Percentiles rank a stretch among this genome's conserved stretches.
phyloP scores from a whole-genome alignment of 2,888 invertebrate species.

The Amphipyra berbera region DNA sequence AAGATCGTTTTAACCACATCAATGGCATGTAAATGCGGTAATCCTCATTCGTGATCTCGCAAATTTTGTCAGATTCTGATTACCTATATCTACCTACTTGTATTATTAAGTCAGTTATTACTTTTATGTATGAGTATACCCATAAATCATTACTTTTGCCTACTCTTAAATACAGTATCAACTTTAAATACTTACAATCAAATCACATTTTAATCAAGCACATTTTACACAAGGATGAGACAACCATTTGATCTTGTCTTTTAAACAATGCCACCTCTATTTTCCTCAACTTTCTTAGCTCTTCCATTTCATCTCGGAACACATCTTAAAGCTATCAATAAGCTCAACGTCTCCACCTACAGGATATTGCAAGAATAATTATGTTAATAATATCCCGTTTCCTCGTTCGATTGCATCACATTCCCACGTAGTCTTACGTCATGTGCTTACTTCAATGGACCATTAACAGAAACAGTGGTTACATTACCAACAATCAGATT shows the following conservation, averaged over 20 bases:
- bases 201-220: too few species aligned
- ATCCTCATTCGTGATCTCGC: slow-evolving; percentile 53
- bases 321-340: slow-evolving; percentile 54
- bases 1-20: slow-evolving; percentile 50
- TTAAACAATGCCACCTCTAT: slow-evolving; percentile 9
- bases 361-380: slow-evolving; percentile 69
- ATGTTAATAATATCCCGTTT: slow-evolving; percentile 69
- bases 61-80: slow-evolving; percentile 21
- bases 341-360: slow-evolving; percentile 57
- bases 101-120: too few species aligned
- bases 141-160: too few species aligned
- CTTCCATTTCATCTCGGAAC: slow-evolving; percentile 37
- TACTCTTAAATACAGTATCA: too few species aligned
- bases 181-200: too few species aligned
- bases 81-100: too few species aligned
- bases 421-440: slow-evolving; percentile 83
- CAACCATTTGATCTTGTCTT: background rate
- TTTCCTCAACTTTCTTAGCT: slow-evolving; percentile 14
- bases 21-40: slow-evolving; percentile 17
- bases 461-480: slow-evolving; percentile 73
- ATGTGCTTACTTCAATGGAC: slow-evolving; percentile 73
- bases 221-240: too few species aligned
- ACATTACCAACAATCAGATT: slow-evolving; percentile 69
- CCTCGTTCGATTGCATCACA: slow-evolving; percentile 66
- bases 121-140: too few species aligned